Conservation (phyloP, 2,888 invertebrate species). For the Mechanitis mazaeus region DNA sequence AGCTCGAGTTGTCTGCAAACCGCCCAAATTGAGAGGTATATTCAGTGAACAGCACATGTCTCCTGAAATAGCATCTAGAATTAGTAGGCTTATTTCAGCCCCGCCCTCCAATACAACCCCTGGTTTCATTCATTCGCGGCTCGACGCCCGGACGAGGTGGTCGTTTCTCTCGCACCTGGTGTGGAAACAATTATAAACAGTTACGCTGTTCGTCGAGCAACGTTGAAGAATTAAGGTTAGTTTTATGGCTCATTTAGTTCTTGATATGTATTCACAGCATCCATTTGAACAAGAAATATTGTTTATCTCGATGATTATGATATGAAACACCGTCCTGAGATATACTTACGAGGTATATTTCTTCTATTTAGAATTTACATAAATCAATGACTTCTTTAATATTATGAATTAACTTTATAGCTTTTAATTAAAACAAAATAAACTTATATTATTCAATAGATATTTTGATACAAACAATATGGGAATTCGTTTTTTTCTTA, state of each 20-base stretch:
- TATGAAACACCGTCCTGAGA: no score
- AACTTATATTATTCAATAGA: no score
- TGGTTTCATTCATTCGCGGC: constrained; percentile 66
- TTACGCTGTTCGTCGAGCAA: constrained; percentile 11
- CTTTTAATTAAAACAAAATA: no score
- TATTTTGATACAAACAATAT: no score
- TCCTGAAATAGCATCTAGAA: constrained; percentile 13
- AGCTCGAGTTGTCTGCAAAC: constrained; percentile 50
- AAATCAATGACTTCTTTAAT: no score
- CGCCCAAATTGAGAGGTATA: constrained; percentile 35
- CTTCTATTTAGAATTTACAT: no score
- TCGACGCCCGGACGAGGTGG: constrained; percentile 40
- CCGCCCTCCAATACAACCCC: constrained; percentile 62
- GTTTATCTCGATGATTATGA: no score
- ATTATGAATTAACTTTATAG: no score
- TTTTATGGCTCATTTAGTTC: not conserved
- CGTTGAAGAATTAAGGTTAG: constrained; percentile 14
- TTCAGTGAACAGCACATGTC: constrained; percentile 16
- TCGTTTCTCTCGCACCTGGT: constrained; percentile 41
- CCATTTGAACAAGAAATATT: no score
- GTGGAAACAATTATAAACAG: constrained; percentile 48
- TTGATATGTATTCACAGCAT: not conserved
- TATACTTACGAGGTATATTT: no score
- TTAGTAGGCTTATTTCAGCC: constrained; percentile 37
- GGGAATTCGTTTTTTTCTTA: no score